Evolutionary conservation across 1,140 invertebrate genomes (phyloP), one percentile per base, ranked within the genome.

Genomic region (Saccostrea glomerata): DNA sequence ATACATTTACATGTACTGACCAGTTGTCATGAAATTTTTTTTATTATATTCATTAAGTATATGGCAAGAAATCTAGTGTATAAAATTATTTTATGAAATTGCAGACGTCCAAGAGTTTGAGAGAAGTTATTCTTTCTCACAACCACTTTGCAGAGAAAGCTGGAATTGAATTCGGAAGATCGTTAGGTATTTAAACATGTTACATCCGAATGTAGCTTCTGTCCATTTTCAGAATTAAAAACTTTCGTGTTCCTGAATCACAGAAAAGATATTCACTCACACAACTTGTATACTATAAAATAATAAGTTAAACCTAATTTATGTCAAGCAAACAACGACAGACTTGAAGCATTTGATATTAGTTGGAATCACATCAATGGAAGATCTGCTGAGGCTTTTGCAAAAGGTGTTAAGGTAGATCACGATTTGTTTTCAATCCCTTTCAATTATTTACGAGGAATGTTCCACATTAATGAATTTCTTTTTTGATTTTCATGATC

Each of bases 351-450:
- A 23, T 88, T 92, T 23, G 86, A 91, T 55, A 86, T 92, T 1
- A 90, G 90, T 54, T 92, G 92, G 92, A 92, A 92, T 58, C 90
- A 92, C 23, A 86, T 92, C 17, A 86, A 91, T 55, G 56, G 89
- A 70, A 89, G 86, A 54, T 89, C 91, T 15, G 91, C 90, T 5
- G 86, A 84, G 25, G 86, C 86, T 15, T 66, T 92, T 17, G 56
- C 86, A 17, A 84, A 87, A 9, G 88, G 91, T 4, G 30, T 92
- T 0, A 90, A 91, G 87, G 92, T 92, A 89, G 11, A 30, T 63
- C 58, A 6, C n/a, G 2, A 63, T 63, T 7, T 0, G 70, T 86
- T 63, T 40, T n/a, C 30, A 3, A 15, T 6, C 15, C 23, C 5
- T 36, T 47, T 7, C 9, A 6, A 3, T 47, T 47, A 47, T 47